Base-by-base conservation (phyloP, 2,888 invertebrate species). In the Stramonita haemastoma region DNA sequence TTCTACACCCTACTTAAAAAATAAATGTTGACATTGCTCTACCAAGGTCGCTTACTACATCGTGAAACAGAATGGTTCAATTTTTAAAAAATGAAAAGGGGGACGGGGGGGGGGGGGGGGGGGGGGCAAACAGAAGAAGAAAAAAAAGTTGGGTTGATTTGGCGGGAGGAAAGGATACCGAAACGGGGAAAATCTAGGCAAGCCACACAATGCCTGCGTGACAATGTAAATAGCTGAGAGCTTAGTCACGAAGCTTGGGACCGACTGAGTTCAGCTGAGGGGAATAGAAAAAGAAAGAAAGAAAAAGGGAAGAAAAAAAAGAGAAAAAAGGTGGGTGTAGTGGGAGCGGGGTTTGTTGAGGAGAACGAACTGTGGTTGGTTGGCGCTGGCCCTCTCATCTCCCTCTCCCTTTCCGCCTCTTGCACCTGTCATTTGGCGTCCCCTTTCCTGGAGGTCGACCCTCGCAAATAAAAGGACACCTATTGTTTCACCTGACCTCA, bases 391-490 rank as follows among this genome's bases (percentile, higher is more conserved):
- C 36, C 36, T 46, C 46, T 83, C n/a, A 56, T 83, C 83, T 26
- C 83, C n/a, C 36, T 29, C 56, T 85, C 56, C 56, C 85, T 85
- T 85, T 57, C 56, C 29, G 15, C 85, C 19, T 56, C 85, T 85
- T 85, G 85, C 85, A 85, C 85, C 85, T 85, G 85, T 85, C 85
- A 85, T 36, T 85, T 85, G 56, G 57, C 57, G 85, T 85, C 85
- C 85, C 57, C 85, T 85, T 85, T 57, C 85, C 85, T 57, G 56
- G 29, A 85, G 57, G 57, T 81, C 57, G 29, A 34, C 85, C 56
- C 29, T 11, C 57, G 57, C 85, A 85, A 46, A 46, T 46, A 46
- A 46, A 83, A 85, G 85, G 85, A 56, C 57, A 56, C 56, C 85
- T 85, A 85, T 85, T 85, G 85, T 85, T 57, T 56, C 77, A 85